These are phyloP conservation scores for Ceryle rudis DNA, from an alignment of 2,797 vertebrate genomes.

Conservation along the genomic window DNA sequence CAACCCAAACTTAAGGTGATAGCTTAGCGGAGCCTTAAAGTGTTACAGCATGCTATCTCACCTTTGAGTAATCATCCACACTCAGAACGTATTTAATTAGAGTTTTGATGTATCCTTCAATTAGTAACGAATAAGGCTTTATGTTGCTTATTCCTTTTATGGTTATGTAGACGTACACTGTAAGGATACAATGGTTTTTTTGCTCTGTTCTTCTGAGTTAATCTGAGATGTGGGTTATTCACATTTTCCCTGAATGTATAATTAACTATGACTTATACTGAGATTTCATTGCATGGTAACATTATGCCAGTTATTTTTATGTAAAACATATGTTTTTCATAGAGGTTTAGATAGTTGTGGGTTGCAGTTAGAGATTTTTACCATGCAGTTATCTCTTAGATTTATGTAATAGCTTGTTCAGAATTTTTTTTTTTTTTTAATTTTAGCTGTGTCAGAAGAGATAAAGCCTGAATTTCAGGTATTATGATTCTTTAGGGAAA, in stretches of 20 bases:
- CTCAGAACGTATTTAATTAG: background rate
- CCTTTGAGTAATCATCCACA: background rate
- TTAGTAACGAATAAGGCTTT: background rate
- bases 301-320: constrained; percentile 63
- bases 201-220: background rate
- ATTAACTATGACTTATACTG: constrained; percentile 64
- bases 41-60: fast-evolving
- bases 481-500: constrained; percentile 23
- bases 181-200: background rate
- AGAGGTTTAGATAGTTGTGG: constrained; percentile 63
- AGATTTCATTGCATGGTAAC: constrained; percentile 60
- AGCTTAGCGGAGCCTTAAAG: background rate
- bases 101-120: background rate
- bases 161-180: background rate
- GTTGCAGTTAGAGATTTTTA: constrained; percentile 68
- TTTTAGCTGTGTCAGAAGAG: constrained; percentile 20
- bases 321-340: constrained; percentile 66
- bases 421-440: background rate
- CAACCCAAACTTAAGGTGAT: background rate
- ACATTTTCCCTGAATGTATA: constrained; percentile 38
- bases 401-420: constrained; percentile 69
- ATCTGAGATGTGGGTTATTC: constrained; percentile 43
- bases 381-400: constrained; percentile 51
- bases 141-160: background rate
- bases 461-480: constrained; percentile 25